Conservation (phyloP, 2,797 vertebrate genomes). For the Apodemus agrarius region DNA sequence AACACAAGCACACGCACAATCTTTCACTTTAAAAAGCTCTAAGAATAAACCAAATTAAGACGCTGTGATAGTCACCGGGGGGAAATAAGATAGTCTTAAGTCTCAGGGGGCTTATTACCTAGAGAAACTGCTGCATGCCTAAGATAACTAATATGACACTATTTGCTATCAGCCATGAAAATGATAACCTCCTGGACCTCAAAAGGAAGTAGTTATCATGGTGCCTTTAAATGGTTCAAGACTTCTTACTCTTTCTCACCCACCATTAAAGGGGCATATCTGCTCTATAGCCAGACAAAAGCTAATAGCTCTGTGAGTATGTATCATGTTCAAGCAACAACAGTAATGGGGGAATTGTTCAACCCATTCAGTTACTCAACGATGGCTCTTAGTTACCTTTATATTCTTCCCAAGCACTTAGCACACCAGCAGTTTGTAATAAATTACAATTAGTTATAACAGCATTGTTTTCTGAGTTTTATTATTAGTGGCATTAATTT, state of each 20-base stretch:
- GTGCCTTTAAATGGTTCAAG: constrained; percentile 12
- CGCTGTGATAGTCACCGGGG: neutral
- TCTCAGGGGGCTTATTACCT: neutral
- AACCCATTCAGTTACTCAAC: constrained; percentile 25
- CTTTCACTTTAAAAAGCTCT: constrained; percentile 11
- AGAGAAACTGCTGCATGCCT: neutral
- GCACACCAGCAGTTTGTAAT: constrained; percentile 61
- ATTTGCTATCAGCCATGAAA: neutral
- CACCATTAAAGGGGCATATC: neutral
- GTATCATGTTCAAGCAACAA: neutral
- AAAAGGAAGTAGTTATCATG: neutral
- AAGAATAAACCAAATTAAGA: constrained; percentile 48
- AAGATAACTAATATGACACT: constrained; percentile 10
- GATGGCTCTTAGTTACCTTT: constrained; percentile 53
- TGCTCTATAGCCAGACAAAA: neutral
- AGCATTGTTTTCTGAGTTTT: constrained; percentile 65
- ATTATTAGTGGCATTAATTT: constrained; percentile 78
- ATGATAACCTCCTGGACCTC: neutral
- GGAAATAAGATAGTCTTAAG: constrained; percentile 21
- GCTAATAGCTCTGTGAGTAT: neutral
- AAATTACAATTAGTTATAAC: constrained; percentile 79
- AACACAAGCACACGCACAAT: neutral
- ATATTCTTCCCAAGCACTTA: constrained; percentile 62
- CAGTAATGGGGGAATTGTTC: neutral
- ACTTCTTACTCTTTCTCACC: neutral